Conservation (phyloP, 2,113 vertebrate genomes). For the Tragulus kanchil region DNA sequence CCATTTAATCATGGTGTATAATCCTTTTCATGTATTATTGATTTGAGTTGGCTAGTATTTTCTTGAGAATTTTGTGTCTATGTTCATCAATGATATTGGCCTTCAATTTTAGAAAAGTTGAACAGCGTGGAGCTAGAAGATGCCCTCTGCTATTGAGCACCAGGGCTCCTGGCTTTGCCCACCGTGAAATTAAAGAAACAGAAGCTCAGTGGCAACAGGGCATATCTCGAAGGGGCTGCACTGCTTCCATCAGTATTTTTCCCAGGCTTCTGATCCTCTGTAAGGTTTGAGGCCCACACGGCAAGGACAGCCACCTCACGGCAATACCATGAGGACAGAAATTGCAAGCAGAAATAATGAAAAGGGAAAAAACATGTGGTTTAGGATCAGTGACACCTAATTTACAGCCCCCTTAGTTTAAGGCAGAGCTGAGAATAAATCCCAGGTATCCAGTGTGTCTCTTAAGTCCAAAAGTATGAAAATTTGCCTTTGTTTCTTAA, state of each 20-base stretch:
- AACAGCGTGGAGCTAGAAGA: background rate
- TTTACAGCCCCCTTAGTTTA: background rate
- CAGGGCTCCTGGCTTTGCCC: background rate
- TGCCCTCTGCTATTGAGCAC: background rate
- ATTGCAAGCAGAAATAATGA: background rate
- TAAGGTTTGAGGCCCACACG: background rate
- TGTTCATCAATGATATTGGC: background rate
- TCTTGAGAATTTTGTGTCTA: background rate
- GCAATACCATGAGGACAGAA: background rate
- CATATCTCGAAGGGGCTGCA: background rate
- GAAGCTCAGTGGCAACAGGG: background rate
- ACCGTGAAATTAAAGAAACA: background rate
- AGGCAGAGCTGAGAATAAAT: slow-evolving; percentile 16
- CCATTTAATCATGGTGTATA: background rate
- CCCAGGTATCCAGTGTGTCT: background rate
- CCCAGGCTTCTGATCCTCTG: background rate
- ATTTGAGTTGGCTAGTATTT: background rate
- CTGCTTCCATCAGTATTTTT: background rate
- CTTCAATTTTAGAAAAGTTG: background rate
- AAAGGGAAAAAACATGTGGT: background rate
- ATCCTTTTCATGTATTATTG: background rate
- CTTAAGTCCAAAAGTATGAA: background rate
- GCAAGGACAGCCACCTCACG: background rate
- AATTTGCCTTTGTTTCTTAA: background rate
- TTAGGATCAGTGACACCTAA: background rate